phyloP scores from a whole-genome alignment of 2,888 invertebrate species.

The Acanthosepion esculentum region DNA sequence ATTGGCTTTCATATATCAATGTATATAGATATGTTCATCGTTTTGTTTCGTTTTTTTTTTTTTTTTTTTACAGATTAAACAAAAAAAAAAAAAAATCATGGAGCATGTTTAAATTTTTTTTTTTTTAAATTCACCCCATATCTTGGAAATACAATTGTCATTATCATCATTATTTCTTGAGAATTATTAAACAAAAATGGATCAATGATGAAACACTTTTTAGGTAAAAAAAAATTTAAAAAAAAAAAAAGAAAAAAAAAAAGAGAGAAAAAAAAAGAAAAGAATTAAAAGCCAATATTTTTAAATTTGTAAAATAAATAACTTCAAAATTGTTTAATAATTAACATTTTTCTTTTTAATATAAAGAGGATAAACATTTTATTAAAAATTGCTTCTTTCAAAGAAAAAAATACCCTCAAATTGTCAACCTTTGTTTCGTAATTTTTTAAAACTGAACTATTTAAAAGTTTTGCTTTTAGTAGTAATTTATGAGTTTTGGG shows the following conservation, averaged over 20 bases:
- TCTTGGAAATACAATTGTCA: conserved; percentile 33
- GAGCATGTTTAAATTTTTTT: background rate
- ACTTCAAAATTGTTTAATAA: background rate
- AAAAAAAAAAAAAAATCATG: background rate
- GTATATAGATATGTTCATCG: background rate
- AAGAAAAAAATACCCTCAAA: background rate
- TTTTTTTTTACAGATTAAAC: background rate
- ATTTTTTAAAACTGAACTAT: background rate
- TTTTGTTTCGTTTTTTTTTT: background rate
- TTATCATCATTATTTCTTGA: conserved; percentile 33
- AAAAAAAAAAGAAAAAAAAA: background rate
- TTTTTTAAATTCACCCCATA: background rate
- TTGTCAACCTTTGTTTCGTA: background rate
- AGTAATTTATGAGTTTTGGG: background rate
- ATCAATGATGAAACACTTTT: conserved; percentile 2
- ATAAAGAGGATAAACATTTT: conserved; percentile 33
- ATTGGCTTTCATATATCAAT: conserved; percentile 11
- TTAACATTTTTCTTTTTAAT: background rate
- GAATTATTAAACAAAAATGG: background rate
- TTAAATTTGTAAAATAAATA: conserved; percentile 8
- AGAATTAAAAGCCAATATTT: background rate
- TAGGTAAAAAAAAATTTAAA: background rate
- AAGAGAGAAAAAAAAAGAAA: too few relatives aligned
- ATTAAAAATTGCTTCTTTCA: background rate
- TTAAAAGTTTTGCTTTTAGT: background rate